phyloP scores from a whole-genome alignment of 2,797 vertebrate genomes.

The Atherinosoma microstoma region DNA sequence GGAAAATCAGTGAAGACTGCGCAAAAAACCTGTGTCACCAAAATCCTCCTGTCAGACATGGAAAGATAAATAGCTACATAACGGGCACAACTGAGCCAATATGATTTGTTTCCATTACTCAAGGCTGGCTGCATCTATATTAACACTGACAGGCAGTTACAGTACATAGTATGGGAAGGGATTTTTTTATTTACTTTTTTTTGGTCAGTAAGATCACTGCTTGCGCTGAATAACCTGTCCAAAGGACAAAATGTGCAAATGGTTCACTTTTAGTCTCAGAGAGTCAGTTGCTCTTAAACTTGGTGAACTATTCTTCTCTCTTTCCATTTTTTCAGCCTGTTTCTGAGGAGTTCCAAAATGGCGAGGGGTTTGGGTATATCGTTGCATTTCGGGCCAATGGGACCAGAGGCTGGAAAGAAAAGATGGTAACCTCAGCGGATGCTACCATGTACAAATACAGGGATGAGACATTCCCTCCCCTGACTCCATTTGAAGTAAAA shows the following conservation, averaged over 20 bases:
- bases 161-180: slow-evolving; percentile 43
- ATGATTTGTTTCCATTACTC: slow-evolving; percentile 74
- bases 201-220: slow-evolving; percentile 13
- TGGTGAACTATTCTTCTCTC: neutral
- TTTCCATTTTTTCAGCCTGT: slow-evolving; percentile 84
- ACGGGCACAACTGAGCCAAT: slow-evolving; percentile 62
- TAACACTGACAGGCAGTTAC: slow-evolving; percentile 62
- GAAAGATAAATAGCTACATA: slow-evolving; percentile 66
- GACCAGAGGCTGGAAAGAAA: slow-evolving; percentile 96
- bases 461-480: slow-evolving; percentile 96
- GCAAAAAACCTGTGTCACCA: slow-evolving; percentile 42
- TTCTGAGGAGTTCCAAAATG: slow-evolving; percentile 97
- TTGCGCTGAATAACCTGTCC: slow-evolving; percentile 33
- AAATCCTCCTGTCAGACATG: slow-evolving; percentile 57
- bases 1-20: slow-evolving; percentile 45
- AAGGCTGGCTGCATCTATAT: slow-evolving; percentile 67
- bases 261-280: slow-evolving; percentile 18
- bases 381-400: slow-evolving; percentile 97
- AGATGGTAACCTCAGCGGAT: slow-evolving; percentile 97
- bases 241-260: slow-evolving; percentile 54
- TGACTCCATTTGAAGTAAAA: slow-evolving; percentile 97
- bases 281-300: slow-evolving; percentile 1
- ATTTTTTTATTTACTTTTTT: slow-evolving; percentile 9
- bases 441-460: slow-evolving; percentile 95
- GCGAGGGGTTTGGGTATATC: slow-evolving; percentile 97